Evolutionary conservation across 2,797 vertebrate species (phyloP), one percentile per base, ranked within the genome.

Genomic region (Sebastes iracundus): DNA sequence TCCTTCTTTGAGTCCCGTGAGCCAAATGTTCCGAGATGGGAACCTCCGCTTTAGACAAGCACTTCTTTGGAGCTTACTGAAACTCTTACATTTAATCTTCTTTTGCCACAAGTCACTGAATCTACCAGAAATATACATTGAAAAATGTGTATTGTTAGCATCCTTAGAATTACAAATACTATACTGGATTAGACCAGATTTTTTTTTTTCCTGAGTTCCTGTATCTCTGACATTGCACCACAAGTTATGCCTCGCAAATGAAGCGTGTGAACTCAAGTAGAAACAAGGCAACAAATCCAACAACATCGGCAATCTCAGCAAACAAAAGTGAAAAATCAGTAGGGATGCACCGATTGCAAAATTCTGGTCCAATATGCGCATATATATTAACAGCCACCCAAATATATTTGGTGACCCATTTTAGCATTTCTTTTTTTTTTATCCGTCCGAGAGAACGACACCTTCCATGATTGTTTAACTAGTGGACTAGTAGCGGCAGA

Each of bases 281-380:
- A 82, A 88, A 81, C 81, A 92, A 90, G 85, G 88, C 90, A 88
- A 86, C 67, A 74, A 79, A 65, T 79, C 58, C 61, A 62, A 64
- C 61, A 72, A 58, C 35, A 38, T 81, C 38, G 1, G 6, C 33
- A 77, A 77, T 46, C 63, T 60, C 16, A 65, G 27, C 25, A 66
- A 65, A 60, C 46, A 75, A 23, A 27, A 9, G 23, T 53, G 2
- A 66, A 30, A n/a, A n/a, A 66, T n/a, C 0, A 46, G 6, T 2
- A 69, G 11, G 11, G 42, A 46, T 7, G 42, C 42, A 46, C 42
- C 42, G 7, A 46, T 46, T 46, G 42, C 42, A 20, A 46, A 46
- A 46, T 18, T 46, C 42, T 46, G 42, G 42, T 3, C 6, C 42
- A 42, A 42, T 42, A 0, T 42, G 38, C 14, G 6, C 13, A 42